A percentile compares a stretch with the other conserved stretches of the same genome.
phyloP scores from a whole-genome alignment of 2,888 invertebrate species.

The Conistra vaccinii region DNA sequence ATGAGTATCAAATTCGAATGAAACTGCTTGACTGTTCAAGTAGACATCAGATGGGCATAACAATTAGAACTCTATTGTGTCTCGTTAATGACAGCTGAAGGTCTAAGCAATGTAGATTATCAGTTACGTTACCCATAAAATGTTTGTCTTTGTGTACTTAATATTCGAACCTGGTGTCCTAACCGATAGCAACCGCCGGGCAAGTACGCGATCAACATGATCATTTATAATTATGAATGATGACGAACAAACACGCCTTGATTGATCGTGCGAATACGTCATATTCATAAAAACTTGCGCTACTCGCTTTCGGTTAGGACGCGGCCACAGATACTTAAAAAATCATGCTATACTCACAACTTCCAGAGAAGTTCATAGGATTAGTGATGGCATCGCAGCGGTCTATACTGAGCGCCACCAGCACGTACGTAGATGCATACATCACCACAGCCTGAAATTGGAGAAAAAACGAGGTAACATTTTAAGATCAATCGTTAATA shows the following conservation, averaged over 20 bases:
- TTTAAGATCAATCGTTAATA: too few relatives aligned
- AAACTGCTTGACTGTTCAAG: too few relatives aligned
- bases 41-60: too few relatives aligned
- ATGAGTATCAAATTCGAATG: background rate
- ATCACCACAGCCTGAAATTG: conserved; percentile 95
- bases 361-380: conserved; percentile 98
- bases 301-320: background rate
- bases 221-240: background rate
- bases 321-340: background rate
- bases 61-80: too few relatives aligned
- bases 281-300: background rate
- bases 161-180: background rate
- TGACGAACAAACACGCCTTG: background rate
- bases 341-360: conserved; percentile 93
- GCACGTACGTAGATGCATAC: conserved; percentile 97
- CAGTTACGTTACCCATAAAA: background rate
- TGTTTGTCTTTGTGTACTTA: background rate
- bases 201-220: too few relatives aligned
- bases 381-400: conserved; percentile 98
- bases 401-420: conserved; percentile 97
- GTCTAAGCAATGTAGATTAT: background rate
- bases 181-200: too few relatives aligned
- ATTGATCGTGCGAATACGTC: background rate
- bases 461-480: background rate
- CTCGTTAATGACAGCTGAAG: too few relatives aligned